Base-by-base conservation (phyloP, 2,113 vertebrate species). In the Cynoglossus semilaevis region DNA sequence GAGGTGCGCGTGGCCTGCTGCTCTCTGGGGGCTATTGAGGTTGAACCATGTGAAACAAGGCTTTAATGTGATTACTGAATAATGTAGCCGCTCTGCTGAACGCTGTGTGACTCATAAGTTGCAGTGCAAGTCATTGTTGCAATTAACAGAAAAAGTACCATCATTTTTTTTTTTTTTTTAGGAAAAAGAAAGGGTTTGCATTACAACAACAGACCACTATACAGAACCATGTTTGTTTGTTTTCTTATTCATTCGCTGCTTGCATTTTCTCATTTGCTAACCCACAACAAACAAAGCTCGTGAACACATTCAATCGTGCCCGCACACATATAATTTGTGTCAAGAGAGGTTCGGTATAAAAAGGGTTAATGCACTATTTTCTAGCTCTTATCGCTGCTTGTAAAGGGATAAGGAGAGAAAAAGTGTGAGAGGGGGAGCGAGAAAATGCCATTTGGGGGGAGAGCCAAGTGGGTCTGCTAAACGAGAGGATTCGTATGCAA, bases 401-500 rank as follows among this genome's bases (percentile, higher is more conserved):
- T 79, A 80, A 84, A 84, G 70, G 72, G 79, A 89, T 88, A 80
- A 83, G 87, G 78, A 78, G 83, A 84, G 70, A 75, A 62, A 83
- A 82, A 82, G 77, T 77, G 81, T 79, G 77, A 72, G 43, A 58
- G 74, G 72, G 63, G 72, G 66, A 64, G 69, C 37, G 74, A 81
- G 80, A 85, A 87, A 90, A 90, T 89, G 81, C 81, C 88, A 90
- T 89, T 89, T 87, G 79, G 76, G 80, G 82, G 76, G 80, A 79
- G 78, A 84, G 85, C 85, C 86, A 86, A 90, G 89, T 87, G 82
- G 84, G 81, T 80, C 77, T 84, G 84, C 87, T 88, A 90, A 91
- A 89, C 76, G 83, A 86, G 86, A 76, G 81, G 74, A 87, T 89
- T 89, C 79, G 80, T 88, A 91, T 91, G 90, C 88, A 91, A 92